Evolutionary conservation across 2,113 vertebrate species (phyloP), one percentile per base, ranked within the genome.

Genomic region (Xiphorhynchus elegans): DNA sequence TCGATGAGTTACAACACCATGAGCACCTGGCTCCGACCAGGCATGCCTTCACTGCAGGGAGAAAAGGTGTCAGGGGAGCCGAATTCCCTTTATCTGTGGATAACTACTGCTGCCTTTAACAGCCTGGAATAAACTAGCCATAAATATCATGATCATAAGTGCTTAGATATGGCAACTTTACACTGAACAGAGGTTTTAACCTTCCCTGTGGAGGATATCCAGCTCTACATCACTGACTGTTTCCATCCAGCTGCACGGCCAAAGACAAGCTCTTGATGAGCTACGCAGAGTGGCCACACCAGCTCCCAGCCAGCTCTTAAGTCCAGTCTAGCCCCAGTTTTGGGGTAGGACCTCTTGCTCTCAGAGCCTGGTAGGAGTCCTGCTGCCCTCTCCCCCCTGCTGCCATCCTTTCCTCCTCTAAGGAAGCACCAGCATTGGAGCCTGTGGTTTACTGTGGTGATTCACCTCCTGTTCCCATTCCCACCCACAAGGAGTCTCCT

Each of bases 181-280:
- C 89, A 89, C 84, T 86, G 92, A 96, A 94, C 96, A 95, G 96
- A 96, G 95, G 96, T 95, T 96, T 95, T 96, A 95, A 93, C 96
- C 95, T 95, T 94, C 97, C 96, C 96, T 59, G 67, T 0, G 83
- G 95, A 97, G 89, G 84, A 87, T 89, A 92, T 86, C 94, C 84
- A 84, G 90, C 87, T 90, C 87, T 95, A 82, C 86, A 94, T 94
- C 93, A 90, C 69, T 62, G 77, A 24, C 67, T 84, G 58, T 60
- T 94, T 80, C 90, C 64, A 59, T 90, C 90, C 55, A 85, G 74
- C 83, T 11, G 35, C 81, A n/a, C 0, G 20, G 73, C 62, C 42
- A 21, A 69, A 92, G 84, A n/a, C 49, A 49, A 40, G 75, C 67
- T 13, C 25, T 78, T 37, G 56, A 56, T 35, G 69, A 84, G 74